Evolutionary conservation across 2,888 invertebrate genomes (phyloP), one percentile per base, ranked within the genome.

Genomic region (Alloscopus bannaensis): DNA sequence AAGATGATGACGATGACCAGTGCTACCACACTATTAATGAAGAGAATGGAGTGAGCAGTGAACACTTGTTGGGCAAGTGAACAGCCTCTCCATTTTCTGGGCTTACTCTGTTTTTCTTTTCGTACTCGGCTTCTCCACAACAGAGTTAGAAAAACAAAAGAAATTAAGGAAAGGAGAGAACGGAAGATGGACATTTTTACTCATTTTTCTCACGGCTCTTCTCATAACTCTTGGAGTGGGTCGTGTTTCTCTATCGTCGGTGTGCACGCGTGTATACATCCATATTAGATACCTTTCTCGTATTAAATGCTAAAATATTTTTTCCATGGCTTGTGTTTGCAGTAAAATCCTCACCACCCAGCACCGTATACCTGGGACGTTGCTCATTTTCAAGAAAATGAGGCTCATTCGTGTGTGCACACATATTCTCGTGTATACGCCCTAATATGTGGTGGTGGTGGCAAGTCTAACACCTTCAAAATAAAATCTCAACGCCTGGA

Each of bases 201-300:
- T 60, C 26, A 73, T 36, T 72, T 72, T 79, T 79, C 79, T 79
- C 79, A 79, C 79, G 79, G 55, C 72, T 72, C 66, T 79, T 52
- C 45, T 45, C 45, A 13, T 36, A 36, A 6, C 36, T 36, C 36
- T 36, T 36, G 36, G 6, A 36, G 13, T 36, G 13, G n/a, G n/a
- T n/a, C n/a, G n/a, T n/a, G n/a, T n/a, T 65, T 57, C 29, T 42
- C 26, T 50, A 3, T 24, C 20, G 45, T 55, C n/a, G 22, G 42
- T 42, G 18, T 18, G 18, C 13, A 42, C 18, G 42, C 18, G 8
- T 42, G 42, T 2, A 18, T 18, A 36, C 36, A 42, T 42, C 42
- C 18, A 42, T 16, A 1, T 3, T 42, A 1, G 3, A 2, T 42
- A 18, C 42, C 13, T 16, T 8, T 42, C n/a, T 42, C 42, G 18